Evolutionary conservation across 2,888 invertebrate species (phyloP), one percentile per base, ranked within the genome.

Genomic region (Magallana nippona): DNA sequence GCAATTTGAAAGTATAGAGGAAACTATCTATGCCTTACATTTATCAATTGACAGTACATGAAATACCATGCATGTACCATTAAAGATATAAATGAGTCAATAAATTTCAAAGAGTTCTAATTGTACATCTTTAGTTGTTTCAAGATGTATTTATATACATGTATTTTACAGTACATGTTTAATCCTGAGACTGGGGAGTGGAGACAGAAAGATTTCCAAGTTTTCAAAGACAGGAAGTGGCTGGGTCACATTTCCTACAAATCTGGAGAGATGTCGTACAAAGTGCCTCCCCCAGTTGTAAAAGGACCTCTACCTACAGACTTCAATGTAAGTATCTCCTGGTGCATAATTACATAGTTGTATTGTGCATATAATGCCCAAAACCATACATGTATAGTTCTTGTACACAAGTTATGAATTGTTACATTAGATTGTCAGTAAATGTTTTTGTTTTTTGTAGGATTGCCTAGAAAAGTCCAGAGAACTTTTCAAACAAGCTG

Each of bases 171-270:
- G 93, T 98, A 98, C 93, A 95, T 96, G 13, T 96, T 97, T n/a
- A 97, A 98, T 93, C 96, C 97, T 8, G 96, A 97, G 93, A 97
- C 97, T 0, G 98, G 97, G 0, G 97, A 98, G 93, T 98, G 98
- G 98, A 96, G 96, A 86, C 98, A 98, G 92, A 96, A 96, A 91
- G 96, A 96, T 0, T 97, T 97, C 93, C 90, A 91, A 88, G 94
- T 96, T 8, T 96, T 97, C 88, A 96, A 96, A 92, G 97, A 98
- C 90, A 95, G 97, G 79, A 97, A 97, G 93, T 98, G 97, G 95
- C 95, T 98, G 83, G 96, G 96, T 85, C 96, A 96, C 11, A 96
- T 98, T 79, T 95, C 96, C 83, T 97, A 97, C 93, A 95, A 95
- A 44, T 96, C 96, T 88, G 97, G 97, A 1, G 96, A 96, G 92